Evolutionary conservation across 2,113 vertebrate genomes (phyloP).

Genomic region (Solea solea): DNA sequence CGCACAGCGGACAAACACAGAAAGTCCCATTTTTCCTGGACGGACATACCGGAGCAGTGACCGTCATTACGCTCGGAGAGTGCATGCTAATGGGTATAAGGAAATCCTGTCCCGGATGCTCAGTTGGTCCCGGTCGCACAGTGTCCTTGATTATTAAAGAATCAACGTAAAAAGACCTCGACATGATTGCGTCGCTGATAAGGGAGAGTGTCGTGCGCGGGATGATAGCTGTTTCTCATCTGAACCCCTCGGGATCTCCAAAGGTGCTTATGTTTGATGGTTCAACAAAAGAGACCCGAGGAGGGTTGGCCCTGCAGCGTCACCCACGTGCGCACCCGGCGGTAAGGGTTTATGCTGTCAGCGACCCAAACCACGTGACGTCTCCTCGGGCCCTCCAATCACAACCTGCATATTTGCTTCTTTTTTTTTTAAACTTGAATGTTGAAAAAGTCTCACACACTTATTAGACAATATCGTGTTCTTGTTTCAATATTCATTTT

Average conservation of each 20-base stretch:
- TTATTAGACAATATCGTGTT: not conserved
- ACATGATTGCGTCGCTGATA: conserved; percentile 83
- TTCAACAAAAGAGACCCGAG: conserved; percentile 96
- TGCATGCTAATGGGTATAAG: conserved; percentile 95
- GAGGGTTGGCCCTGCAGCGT: conserved; percentile 94
- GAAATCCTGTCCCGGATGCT: conserved; percentile 89
- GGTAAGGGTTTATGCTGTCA: conserved; percentile 84
- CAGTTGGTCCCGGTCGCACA: conserved; percentile 84
- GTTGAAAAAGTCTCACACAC: conserved; percentile 64
- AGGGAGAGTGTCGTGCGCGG: conserved; percentile 41
- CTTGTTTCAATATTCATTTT: not conserved
- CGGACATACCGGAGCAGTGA: conserved; percentile 87
- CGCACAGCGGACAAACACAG: conserved; percentile 96
- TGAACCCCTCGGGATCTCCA: conserved; percentile 85
- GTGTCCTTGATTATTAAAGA: conserved; percentile 98
- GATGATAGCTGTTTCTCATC: conserved; percentile 75
- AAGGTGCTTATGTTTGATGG: conserved; percentile 95
- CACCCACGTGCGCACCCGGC: conserved; percentile 91
- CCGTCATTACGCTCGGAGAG: conserved; percentile 89
- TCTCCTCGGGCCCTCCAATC: conserved; percentile 82
- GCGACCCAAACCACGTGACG: conserved; percentile 91
- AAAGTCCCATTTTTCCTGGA: conserved; percentile 94
- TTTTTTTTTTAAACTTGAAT: conserved; percentile 71
- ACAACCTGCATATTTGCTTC: conserved; percentile 71
- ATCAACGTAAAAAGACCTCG: conserved; percentile 98